A percentile compares a stretch with the other conserved stretches of the same genome.
phyloP scores from a whole-genome alignment of 2,797 vertebrate species.

The Telmatherina bonti region DNA sequence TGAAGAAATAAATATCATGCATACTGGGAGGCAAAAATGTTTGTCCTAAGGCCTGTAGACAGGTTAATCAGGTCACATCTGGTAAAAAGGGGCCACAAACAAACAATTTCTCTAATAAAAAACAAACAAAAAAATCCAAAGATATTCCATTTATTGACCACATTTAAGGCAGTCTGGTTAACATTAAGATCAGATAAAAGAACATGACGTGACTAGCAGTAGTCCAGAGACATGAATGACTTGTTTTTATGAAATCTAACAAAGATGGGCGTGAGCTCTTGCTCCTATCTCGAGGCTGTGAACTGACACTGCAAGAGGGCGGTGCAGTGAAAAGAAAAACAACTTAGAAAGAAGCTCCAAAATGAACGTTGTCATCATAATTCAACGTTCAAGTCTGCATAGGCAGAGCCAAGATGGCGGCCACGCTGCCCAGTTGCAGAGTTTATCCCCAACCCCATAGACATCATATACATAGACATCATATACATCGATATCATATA shows the following conservation, averaged over 20 bases:
- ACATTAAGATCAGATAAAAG: neutral
- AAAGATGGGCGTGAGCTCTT: slow-evolving; percentile 53
- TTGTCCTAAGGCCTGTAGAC: neutral
- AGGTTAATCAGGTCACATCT: neutral
- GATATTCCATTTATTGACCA: neutral
- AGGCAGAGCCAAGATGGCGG: slow-evolving; percentile 60
- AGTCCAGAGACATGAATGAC: slow-evolving; percentile 8
- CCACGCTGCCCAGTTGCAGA: slow-evolving; percentile 18
- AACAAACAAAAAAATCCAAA: neutral
- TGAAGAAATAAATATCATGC: neutral
- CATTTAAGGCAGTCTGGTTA: neutral
- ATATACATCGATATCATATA: too few relatives aligned
- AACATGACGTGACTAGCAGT: neutral
- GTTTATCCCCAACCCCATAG: neutral
- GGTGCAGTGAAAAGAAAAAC: slow-evolving; percentile 18
- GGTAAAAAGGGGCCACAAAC: too few relatives aligned
- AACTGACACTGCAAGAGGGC: slow-evolving; percentile 17
- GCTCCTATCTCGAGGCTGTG: slow-evolving; percentile 7
- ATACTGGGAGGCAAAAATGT: neutral
- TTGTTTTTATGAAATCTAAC: slow-evolving; percentile 70
- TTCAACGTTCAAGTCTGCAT: fast-evolving
- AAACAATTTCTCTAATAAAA: neutral
- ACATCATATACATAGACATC: too few relatives aligned
- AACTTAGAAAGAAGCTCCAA: slow-evolving; percentile 4
- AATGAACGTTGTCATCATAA: neutral